Percentiles rank a stretch among this genome's conserved stretches.
These are phyloP conservation scores for Poeciliopsis presidionis DNA, from an alignment of 2,797 vertebrate genomes.

Conservation along the genomic window DNA sequence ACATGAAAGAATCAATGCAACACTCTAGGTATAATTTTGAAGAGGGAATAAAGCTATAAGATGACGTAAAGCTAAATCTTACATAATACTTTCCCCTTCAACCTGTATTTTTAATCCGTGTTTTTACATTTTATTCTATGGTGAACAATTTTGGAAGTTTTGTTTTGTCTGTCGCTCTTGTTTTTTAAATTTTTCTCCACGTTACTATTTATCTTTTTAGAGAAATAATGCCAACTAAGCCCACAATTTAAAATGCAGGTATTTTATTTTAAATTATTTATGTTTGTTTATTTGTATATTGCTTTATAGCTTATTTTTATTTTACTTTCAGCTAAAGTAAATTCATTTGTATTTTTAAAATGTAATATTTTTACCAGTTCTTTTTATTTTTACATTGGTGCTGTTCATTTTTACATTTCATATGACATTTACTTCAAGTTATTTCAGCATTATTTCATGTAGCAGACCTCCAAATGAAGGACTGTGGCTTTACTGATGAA, in stretches of 20 bases:
- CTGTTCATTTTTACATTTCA: neutral
- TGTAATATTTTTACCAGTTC: neutral
- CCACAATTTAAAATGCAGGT: neutral
- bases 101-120: no score
- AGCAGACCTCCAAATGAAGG: no score
- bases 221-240: neutral
- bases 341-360: neutral
- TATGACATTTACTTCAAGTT: neutral
- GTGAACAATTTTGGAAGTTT: neutral
- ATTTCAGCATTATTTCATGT: neutral
- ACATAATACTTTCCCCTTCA: no score
- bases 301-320: neutral
- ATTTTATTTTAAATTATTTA: no score
- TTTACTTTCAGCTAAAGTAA: neutral
- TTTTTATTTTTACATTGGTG: neutral
- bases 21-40: no score
- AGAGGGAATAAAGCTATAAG: no score
- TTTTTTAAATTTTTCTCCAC: neutral
- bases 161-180: neutral
- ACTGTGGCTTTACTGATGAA: no score
- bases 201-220: neutral
- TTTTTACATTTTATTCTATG: no score
- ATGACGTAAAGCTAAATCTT: no score
- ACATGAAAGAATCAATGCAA: no score
- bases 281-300: neutral